Conservation (phyloP, 1,140 invertebrate genomes). For the Ceratina calcarata region DNA sequence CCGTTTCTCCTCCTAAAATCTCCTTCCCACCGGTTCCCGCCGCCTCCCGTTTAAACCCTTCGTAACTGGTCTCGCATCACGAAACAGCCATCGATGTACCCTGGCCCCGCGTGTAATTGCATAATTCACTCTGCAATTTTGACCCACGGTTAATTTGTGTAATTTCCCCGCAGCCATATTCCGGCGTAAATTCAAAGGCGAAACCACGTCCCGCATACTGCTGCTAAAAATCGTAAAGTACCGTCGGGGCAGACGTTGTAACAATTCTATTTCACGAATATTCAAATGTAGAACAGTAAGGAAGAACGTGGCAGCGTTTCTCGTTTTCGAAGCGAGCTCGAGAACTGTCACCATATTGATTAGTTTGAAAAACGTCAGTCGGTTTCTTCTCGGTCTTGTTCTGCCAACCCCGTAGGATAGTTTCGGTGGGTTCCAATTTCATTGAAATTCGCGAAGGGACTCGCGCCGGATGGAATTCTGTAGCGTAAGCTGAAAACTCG, state of each 20-base stretch:
- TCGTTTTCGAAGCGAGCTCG: no score
- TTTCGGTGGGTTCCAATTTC: conserved; percentile 7
- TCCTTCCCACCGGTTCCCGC: conserved; percentile 1
- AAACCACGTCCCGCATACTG: not conserved
- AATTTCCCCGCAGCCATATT: conserved; percentile 56
- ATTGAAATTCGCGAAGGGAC: conserved; percentile 15
- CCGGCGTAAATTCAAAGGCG: conserved; percentile 53
- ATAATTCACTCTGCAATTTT: conserved; percentile 69
- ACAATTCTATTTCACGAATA: no score
- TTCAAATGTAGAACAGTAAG: no score
- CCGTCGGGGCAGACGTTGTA: no score
- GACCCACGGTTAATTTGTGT: conserved; percentile 63
- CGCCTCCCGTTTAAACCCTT: conserved; percentile 2
- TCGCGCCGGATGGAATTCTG: not conserved
- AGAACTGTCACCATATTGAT: no score
- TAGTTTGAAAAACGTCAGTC: not conserved
- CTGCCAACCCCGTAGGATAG: no score
- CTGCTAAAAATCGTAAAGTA: no score
- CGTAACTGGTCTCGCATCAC: conserved; percentile 29
- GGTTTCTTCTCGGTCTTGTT: not conserved
- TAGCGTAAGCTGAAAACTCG: not conserved
- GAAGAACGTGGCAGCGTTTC: no score
- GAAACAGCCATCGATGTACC: conserved; percentile 11
- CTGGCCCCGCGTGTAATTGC: conserved; percentile 62
- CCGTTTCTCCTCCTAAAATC: conserved; percentile 16